Evolutionary conservation across 2,888 invertebrate species (phyloP).

Genomic region (Cryptocheilus praepositus): DNA sequence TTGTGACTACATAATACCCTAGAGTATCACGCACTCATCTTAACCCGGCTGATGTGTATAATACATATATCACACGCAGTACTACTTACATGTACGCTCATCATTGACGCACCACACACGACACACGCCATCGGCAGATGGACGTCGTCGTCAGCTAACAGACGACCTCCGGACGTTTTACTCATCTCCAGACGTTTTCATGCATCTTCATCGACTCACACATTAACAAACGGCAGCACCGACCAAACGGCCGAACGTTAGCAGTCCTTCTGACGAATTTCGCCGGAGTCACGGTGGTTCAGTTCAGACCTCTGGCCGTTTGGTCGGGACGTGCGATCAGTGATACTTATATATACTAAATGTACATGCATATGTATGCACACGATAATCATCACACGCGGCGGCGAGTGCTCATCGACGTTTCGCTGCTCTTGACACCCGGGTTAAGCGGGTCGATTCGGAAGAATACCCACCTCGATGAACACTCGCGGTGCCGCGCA

Average conservation of each 20-base stretch:
- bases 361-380: conserved; percentile 8
- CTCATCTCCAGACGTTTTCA: too few species aligned
- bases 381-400: conserved; percentile 24
- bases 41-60: conserved; percentile 1
- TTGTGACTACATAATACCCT: conserved; percentile 1
- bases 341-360: background rate
- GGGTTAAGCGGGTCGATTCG: too few species aligned
- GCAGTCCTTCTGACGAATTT: background rate
- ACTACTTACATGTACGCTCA: background rate
- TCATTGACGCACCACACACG: too few species aligned
- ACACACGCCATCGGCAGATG: too few species aligned
- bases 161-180: too few species aligned
- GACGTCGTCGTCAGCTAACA: too few species aligned
- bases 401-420: conserved; percentile 45
- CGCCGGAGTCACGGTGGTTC: too few species aligned
- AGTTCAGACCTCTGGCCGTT: background rate
- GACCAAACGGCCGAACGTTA: background rate
- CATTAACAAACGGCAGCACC: too few species aligned
- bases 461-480: background rate
- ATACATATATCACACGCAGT: background rate
- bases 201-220: too few species aligned
- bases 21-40: conserved; percentile 7
- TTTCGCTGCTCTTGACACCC: too few species aligned
- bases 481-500: background rate
- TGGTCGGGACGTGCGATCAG: background rate